Base-by-base conservation (phyloP, 2,888 invertebrate genomes). In the Dicycla oo region DNA sequence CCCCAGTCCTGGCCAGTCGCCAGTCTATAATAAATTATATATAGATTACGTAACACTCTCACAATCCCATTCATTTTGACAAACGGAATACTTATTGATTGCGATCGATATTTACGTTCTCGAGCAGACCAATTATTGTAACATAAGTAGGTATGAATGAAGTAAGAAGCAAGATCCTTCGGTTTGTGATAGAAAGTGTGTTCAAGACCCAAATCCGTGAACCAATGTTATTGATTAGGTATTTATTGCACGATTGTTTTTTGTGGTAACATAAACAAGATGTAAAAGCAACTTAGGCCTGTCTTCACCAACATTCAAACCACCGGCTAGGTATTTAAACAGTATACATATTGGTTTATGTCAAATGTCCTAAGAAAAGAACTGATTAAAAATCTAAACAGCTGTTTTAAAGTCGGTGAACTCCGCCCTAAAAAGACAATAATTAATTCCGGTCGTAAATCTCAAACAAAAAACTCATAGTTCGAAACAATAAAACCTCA, bases 401-500 rank as follows among this genome's bases (percentile, higher is more conserved):
- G n/a, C n/a, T n/a, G n/a, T n/a, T n/a, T n/a, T n/a, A n/a, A n/a
- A n/a, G n/a, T n/a, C n/a, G n/a, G n/a, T n/a, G n/a, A n/a, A n/a
- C n/a, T 3, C 2, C 3, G 3, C 2, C 2, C 47, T 15, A 62
- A 53, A 66, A 78, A 78, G 73, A 74, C 34, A 49, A 67, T 40
- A 51, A 75, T 69, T 70, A 57, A 76, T 81, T 71, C 13, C 15
- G 49, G 43, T 80, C 69, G n/a, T 75, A 83, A 75, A 81, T 66
- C 45, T 57, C 26, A 23, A 66, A 80, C 51, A 57, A 23, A 60
- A 73, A 54, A 60, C 43, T 34, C 26, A 65, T 38, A 56, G 18
- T 62, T 67, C 57, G 2, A 61, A 72, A 71, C 69, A 76, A 73
- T 53, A 58, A 57, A 51, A 60, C 49, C 62, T 53, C 61, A 61